These are phyloP conservation scores for Berghia stephanieae DNA, from an alignment of 1,140 invertebrate genomes.

Conservation along the genomic window DNA sequence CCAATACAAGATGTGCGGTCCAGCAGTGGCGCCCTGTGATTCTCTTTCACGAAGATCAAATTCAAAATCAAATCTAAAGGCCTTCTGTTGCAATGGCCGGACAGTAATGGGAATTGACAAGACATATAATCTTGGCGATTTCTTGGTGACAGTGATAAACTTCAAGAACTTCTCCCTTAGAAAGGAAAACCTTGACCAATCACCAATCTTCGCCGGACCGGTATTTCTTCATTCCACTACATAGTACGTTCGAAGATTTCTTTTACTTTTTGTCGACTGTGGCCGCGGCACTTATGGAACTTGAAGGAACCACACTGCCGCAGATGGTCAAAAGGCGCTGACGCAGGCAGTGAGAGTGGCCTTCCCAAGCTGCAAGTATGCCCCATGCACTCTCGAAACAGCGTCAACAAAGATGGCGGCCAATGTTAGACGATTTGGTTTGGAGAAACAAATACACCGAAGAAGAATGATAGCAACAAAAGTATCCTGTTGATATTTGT, in stretches of 20 bases:
- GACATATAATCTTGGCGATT: conserved; percentile 14
- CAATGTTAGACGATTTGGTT: too few species aligned
- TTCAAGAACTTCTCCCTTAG: neutral
- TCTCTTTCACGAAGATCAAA: conserved; percentile 15
- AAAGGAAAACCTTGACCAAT: conserved; percentile 6
- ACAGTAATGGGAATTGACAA: conserved; percentile 4
- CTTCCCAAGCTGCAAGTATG: conserved; percentile 6
- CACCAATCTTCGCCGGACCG: conserved; percentile 10
- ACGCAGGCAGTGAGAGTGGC: conserved; percentile 6
- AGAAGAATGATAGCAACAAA: too few species aligned
- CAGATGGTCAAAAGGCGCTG: conserved; percentile 9
- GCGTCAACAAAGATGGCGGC: too few species aligned
- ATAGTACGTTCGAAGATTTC: conserved; percentile 14
- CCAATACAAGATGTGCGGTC: conserved; percentile 15
- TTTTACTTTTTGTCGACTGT: conserved; percentile 11
- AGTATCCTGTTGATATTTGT: too few species aligned
- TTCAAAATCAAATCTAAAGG: conserved; percentile 14
- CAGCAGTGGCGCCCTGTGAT: conserved; percentile 13
- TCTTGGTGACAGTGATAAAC: neutral
- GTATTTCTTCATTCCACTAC: conserved; percentile 12
- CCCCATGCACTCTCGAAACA: conserved; percentile 12
- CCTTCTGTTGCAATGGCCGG: conserved; percentile 9
- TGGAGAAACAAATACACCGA: too few species aligned
- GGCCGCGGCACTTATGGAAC: neutral
- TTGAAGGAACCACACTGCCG: neutral